A percentile compares a stretch with the other conserved stretches of the same genome.
Conservation (phyloP, 2,797 vertebrate species). For the Furcifer pardalis region DNA sequence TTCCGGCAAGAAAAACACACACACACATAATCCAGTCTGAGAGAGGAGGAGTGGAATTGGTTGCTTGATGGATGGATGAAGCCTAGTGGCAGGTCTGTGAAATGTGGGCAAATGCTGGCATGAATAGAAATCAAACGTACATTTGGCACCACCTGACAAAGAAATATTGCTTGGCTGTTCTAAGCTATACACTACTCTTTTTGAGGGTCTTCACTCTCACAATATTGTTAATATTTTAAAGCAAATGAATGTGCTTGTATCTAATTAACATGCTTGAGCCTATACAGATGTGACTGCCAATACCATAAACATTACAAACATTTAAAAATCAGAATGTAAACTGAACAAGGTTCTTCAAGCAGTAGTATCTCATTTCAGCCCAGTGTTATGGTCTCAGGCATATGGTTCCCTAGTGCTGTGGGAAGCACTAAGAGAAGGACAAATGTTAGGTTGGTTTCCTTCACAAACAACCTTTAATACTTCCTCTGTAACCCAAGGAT, state of each 20-base stretch:
- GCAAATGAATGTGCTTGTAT: neutral
- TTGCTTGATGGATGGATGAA: constrained; percentile 30
- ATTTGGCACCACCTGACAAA: constrained; percentile 27
- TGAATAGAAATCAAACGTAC: constrained; percentile 21
- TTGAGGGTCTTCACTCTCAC: neutral
- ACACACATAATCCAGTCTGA: constrained; percentile 7
- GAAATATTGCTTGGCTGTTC: neutral
- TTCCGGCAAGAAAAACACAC: constrained; percentile 44
- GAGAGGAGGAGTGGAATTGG: constrained; percentile 15
- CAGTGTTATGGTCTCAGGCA: neutral
- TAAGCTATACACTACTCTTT: neutral
- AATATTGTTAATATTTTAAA: neutral
- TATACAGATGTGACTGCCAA: too few relatives aligned
- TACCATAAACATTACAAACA: too few relatives aligned
- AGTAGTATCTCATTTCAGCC: neutral
- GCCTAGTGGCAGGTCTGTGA: constrained; percentile 36
- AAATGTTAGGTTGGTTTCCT: neutral
- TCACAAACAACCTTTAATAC: neutral
- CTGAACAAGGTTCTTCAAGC: neutral
- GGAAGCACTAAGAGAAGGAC: neutral
- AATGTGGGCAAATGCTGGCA: neutral
- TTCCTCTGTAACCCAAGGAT: too few relatives aligned
- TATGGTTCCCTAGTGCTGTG: neutral
- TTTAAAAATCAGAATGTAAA: neutral
- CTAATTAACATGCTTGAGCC: too few relatives aligned